phyloP scores from a whole-genome alignment of 2,797 vertebrate species.

The Chelmon rostratus region DNA sequence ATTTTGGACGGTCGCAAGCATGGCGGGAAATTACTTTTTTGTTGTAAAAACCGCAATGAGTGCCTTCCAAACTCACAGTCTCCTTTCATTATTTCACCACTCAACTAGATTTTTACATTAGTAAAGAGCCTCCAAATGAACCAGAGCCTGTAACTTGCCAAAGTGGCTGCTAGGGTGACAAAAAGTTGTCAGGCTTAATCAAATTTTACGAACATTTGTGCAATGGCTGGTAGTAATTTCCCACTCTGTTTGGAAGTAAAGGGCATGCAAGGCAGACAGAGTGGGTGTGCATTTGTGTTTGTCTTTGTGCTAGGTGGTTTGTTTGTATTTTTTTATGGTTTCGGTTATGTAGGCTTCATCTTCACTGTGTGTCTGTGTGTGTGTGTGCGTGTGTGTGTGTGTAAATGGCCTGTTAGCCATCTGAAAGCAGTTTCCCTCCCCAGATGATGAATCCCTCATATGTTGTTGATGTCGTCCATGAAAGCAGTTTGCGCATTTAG shows the following conservation, averaged over 20 bases:
- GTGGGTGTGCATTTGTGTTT: slow-evolving; percentile 55
- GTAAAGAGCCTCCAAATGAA: slow-evolving; percentile 39
- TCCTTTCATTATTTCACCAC: slow-evolving; percentile 46
- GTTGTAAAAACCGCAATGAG: neutral
- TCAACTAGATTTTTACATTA: slow-evolving; percentile 37
- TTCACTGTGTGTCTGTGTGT: slow-evolving; percentile 29
- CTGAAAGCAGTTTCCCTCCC: slow-evolving; percentile 81
- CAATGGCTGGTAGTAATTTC: slow-evolving; percentile 61
- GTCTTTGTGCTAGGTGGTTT: slow-evolving; percentile 66
- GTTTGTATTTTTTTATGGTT: slow-evolving; percentile 76
- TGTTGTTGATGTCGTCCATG: slow-evolving; percentile 80
- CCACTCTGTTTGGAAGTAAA: slow-evolving; percentile 52
- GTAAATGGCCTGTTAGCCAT: slow-evolving; percentile 82
- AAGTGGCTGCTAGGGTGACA: slow-evolving; percentile 44
- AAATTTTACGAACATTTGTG: slow-evolving; percentile 69
- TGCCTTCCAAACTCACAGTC: slow-evolving; percentile 18
- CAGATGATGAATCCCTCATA: slow-evolving; percentile 81
- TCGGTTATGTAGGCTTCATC: slow-evolving; percentile 55
- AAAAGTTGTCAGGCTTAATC: slow-evolving; percentile 66
- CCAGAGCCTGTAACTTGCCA: slow-evolving; percentile 17
- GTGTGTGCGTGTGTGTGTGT: slow-evolving; percentile 32
- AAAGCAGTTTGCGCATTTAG: slow-evolving; percentile 74
- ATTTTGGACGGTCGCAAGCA: neutral
- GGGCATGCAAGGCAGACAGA: slow-evolving; percentile 48
- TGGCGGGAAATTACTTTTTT: slow-evolving; percentile 10